Evolutionary conservation across 2,888 invertebrate genomes (phyloP), one percentile per base, ranked within the genome.

Genomic region (Lomographa bimaculata): DNA sequence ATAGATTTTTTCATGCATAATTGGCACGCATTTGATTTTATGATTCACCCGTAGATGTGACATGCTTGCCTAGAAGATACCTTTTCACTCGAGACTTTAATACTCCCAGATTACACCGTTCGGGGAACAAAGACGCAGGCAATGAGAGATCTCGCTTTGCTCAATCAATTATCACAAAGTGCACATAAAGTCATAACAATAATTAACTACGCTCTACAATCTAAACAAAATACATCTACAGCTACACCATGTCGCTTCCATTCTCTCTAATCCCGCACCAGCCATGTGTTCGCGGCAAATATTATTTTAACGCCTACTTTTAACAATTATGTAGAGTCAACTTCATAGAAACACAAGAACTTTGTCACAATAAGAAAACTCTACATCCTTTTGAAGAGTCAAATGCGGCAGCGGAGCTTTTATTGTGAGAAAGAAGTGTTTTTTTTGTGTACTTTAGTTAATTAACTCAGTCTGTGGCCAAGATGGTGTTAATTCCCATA

Each of bases 291-390:
- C 51, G 50, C 36, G 36, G 72, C 66, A 72, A 79, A 80, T 77
- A 79, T 82, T 80, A 71, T 80, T 80, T 74, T 72, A 72, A 75
- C 78, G 71, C 71, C 69, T 68, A 50, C 59, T 76, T 77, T 78
- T 78, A 74, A 67, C 73, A 74, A 72, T 74, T 63, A 64, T 62
- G 70, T 65, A 71, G 14, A 26, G 21, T 32, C 27, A 24, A 34
- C 30, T 21, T 26, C 24, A 37, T 23, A 32, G 20, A 21, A 21
- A 17, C 21, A 8, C 4, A 14, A 29, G 21, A 2, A 43, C 42
- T 5, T 32, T 43, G 26, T 32, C 36, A 2, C n/a, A 27, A 1
- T 36, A 12, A 24, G 1, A 18, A 23, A 7, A 5, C 1, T 1
- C 6, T 0, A 16, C 7, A 4, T 19, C 14, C 7, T 17, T 43